phyloP scores from a whole-genome alignment of 2,888 invertebrate genomes.

The Eledona agricola region DNA sequence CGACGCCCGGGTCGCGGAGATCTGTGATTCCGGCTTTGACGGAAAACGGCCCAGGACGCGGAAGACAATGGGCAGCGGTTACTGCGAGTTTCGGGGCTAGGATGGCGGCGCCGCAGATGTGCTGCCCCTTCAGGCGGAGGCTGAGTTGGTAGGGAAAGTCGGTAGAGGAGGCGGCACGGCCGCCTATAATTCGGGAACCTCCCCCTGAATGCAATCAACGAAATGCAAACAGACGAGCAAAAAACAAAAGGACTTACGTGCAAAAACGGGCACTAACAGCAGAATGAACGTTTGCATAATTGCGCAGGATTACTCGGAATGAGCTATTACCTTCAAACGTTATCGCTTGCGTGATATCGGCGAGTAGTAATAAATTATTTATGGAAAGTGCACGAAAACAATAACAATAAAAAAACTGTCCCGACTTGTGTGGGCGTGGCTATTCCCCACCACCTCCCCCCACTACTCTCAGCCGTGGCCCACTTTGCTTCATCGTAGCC shows the following conservation, averaged over 20 bases:
- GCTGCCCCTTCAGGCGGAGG: conserved; percentile 3
- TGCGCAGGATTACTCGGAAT: conserved; percentile 3
- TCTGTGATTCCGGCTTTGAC: conserved; percentile 13
- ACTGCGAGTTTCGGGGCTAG: conserved; percentile 9
- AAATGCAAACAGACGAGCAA: conserved; percentile 1
- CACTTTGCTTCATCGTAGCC: no score
- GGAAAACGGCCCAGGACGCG: conserved; percentile 15
- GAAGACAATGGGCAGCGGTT: conserved; percentile 30
- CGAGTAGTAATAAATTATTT: no score
- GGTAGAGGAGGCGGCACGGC: conserved; percentile 11
- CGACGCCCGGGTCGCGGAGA: conserved; percentile 1
- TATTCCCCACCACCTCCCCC: no score
- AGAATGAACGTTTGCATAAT: conserved; percentile 11
- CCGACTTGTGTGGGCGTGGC: no score
- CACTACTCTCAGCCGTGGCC: no score
- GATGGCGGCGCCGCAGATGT: conserved; percentile 27
- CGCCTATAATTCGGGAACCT: conserved; percentile 23
- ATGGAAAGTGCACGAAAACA: background rate
- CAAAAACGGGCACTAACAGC: conserved; percentile 2
- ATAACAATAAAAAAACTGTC: no score
- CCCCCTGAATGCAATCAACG: background rate
- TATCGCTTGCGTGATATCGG: conserved; percentile 4
- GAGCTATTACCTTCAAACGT: background rate
- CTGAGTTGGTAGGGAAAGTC: conserved; percentile 27
- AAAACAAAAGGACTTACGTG: conserved; percentile 9